A percentile compares a stretch with the other conserved stretches of the same genome.
These are phyloP conservation scores for Podiceps cristatus DNA, from an alignment of 2,113 vertebrate genomes.

Conservation along the genomic window DNA sequence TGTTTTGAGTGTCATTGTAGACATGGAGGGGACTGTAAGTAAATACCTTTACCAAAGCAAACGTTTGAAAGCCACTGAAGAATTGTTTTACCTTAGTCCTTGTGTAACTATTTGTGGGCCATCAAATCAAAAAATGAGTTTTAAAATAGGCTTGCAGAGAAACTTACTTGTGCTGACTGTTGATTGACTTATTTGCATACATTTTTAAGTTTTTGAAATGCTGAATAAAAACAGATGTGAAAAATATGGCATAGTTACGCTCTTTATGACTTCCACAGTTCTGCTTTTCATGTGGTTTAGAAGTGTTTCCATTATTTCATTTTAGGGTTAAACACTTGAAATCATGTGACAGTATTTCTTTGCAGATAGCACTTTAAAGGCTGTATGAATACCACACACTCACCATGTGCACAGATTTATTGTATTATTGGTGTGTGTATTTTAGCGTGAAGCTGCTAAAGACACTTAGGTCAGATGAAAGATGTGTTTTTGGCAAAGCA, in stretches of 20 bases:
- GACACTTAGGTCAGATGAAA: not conserved
- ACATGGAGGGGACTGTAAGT: not conserved
- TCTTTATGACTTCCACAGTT: not conserved
- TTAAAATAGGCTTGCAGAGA: not conserved
- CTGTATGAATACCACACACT: not conserved
- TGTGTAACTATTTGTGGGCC: not conserved
- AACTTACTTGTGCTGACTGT: not conserved
- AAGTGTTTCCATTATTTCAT: not conserved
- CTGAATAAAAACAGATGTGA: not conserved
- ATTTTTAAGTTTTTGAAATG: not conserved
- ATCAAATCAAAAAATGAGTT: not conserved
- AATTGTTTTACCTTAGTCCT: not conserved
- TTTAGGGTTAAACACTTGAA: not conserved
- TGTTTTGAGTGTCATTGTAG: not conserved
- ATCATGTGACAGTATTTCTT: not conserved
- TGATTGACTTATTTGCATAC: not conserved
- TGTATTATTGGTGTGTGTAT: not conserved
- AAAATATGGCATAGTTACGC: not conserved
- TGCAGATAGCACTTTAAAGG: not conserved
- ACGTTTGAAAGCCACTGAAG: not conserved
- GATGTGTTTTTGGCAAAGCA: not conserved
- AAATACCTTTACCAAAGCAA: not conserved
- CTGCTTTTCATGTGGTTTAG: not conserved
- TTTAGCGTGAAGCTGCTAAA: not conserved
- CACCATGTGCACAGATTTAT: not conserved